These are phyloP conservation scores for Peromyscus californicus DNA, from an alignment of 2,113 vertebrate genomes.

Conservation along the genomic window DNA sequence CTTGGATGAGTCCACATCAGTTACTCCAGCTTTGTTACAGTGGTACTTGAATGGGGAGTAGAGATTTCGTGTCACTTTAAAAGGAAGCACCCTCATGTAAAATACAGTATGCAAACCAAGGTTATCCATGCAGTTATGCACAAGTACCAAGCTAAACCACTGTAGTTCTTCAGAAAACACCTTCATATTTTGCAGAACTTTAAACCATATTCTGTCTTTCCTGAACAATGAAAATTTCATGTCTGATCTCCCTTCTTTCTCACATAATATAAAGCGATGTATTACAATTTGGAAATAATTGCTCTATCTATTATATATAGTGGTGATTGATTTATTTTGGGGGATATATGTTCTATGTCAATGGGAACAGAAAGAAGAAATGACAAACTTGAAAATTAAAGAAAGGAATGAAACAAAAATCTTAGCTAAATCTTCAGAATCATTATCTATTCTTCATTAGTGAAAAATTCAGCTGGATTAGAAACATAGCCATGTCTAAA, in stretches of 20 bases:
- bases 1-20: neutral
- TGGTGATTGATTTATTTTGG: neutral
- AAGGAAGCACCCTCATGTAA: neutral
- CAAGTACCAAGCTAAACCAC: neutral
- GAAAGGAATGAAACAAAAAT: neutral
- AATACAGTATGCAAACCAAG: neutral
- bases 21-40: neutral
- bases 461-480: constrained; percentile 62
- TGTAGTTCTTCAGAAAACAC: neutral
- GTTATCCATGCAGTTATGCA: neutral
- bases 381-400: neutral
- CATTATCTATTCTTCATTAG: constrained; percentile 2
- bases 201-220: neutral
- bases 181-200: neutral
- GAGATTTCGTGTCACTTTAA: neutral
- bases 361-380: neutral
- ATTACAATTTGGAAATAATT: constrained; percentile 1
- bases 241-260: neutral
- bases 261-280: neutral
- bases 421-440: neutral
- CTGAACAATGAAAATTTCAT: neutral
- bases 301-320: neutral
- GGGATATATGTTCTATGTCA: neutral
- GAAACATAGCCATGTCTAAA: constrained; percentile 43
- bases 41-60: neutral